Evolutionary conservation across 2,113 vertebrate genomes (phyloP), one percentile per base, ranked within the genome.

Genomic region (Morphnarchus princeps): DNA sequence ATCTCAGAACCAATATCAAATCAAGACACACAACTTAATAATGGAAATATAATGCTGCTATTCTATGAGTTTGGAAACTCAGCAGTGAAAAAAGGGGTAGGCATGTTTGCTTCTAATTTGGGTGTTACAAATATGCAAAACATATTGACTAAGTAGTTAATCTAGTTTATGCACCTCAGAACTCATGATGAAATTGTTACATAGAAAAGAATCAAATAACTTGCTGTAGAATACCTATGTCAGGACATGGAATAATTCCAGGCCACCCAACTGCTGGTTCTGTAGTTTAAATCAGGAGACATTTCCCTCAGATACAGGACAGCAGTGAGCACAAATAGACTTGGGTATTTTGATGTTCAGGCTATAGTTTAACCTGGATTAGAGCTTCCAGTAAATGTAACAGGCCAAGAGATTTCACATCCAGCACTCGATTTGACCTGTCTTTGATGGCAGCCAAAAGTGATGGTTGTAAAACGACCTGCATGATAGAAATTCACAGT

Each of bases 1-100:
- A 49, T 77, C 45, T 83, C 28, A 80, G 90, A 83, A 81, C 73
- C 87, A 73, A 61, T 87, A 89, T 54, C 28, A 83, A 91, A 89
- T 63, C 63, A 89, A 69, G 43, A 59, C 49, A 49, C 40, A 65
- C 11, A 82, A 57, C 31, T 82, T 74, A 55, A 90, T 94, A 80
- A 29, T 16, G 88, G 62, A 90, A 96, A 61, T 4, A 92, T 67
- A 85, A 77, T 36, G 40, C n/a, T 65, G 10, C 1, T 61, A n/a
- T 71, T 85, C 26, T 67, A 4, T 31, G 29, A 87, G 47, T 42
- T 67, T 63, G 62, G 74, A 93, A 94, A 76, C 6, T 67, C 65
- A 79, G 24, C 7, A 42, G 12, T 12, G 19, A 31, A 79, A 40
- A 71, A 74, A 84, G 28, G 2, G 5, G 3, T 42, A 59, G 16